Conservation (phyloP, 2,797 vertebrate species). For the Limosa lapponica region DNA sequence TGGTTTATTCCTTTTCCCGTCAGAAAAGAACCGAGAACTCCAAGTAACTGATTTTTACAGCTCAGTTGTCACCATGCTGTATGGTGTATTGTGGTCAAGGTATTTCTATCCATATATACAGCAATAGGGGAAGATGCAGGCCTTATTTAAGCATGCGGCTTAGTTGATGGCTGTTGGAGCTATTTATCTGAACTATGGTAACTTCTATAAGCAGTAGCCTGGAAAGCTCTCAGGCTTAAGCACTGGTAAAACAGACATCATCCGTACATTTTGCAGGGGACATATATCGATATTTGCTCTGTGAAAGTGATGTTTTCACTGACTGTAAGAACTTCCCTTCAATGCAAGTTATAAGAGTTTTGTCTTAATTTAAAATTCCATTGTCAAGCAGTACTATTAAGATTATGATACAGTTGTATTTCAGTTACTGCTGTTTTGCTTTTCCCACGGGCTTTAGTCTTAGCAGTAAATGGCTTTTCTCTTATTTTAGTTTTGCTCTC, state of each 20-base stretch:
- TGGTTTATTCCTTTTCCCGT: neutral
- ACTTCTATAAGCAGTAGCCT: neutral
- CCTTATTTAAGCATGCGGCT: neutral
- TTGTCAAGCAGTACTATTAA: neutral
- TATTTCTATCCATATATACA: neutral
- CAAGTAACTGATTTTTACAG: neutral
- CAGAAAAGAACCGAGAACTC: neutral
- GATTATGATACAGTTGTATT: neutral
- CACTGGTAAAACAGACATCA: rapidly evolving
- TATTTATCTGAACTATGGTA: neutral
- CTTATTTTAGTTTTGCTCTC: neutral
- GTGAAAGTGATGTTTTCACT: neutral
- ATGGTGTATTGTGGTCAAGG: rapidly evolving
- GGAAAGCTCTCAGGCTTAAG: neutral
- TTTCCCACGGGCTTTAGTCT: neutral
- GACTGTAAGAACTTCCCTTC: neutral
- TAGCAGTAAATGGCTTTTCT: neutral
- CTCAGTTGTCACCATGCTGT: neutral
- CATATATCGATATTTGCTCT: neutral
- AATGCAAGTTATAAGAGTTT: neutral
- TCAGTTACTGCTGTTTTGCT: neutral
- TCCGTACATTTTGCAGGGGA: rapidly evolving
- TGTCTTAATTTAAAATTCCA: neutral
- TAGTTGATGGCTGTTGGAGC: neutral
- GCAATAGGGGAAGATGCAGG: neutral